Conservation (phyloP, 35 echinoderm and acorn worm species). For the Chiridota heheva region DNA sequence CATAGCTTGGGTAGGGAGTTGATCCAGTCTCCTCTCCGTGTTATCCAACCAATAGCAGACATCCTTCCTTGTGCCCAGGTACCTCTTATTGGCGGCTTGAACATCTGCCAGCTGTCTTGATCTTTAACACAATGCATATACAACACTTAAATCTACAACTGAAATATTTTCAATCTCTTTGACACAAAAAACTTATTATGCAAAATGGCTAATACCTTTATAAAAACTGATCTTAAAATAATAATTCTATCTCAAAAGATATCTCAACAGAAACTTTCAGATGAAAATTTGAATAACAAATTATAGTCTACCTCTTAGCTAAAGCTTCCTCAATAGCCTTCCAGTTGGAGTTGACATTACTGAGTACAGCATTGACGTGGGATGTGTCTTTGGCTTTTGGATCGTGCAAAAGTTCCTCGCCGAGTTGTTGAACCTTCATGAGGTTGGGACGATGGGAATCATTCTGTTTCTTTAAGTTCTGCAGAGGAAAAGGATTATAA, state of each 20-base stretch:
- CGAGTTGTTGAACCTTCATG: slow-evolving; percentile 77
- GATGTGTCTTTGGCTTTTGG: slow-evolving; percentile 91
- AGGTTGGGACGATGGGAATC: slow-evolving; percentile 61
- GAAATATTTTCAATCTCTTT: no score
- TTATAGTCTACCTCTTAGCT: slow-evolving; percentile 87
- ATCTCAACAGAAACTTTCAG: no score
- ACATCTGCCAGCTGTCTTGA: slow-evolving; percentile 74
- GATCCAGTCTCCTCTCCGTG: slow-evolving; percentile 67
- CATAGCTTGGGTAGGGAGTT: slow-evolving; percentile 63
- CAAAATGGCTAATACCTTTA: no score
- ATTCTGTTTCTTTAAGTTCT: slow-evolving; percentile 60
- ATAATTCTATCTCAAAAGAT: no score
- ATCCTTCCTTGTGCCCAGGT: slow-evolving; percentile 65
- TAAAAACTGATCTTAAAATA: no score
- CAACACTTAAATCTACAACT: background rate
- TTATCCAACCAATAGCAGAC: slow-evolving; percentile 85
- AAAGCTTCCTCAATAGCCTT: slow-evolving; percentile 84
- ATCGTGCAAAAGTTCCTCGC: slow-evolving; percentile 84
- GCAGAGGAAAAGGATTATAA: background rate
- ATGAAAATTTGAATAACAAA: no score
- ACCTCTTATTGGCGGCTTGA: slow-evolving; percentile 47
- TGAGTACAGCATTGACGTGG: slow-evolving; percentile 68
- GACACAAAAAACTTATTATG: no score
- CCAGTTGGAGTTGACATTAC: slow-evolving; percentile 93
- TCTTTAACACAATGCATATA: slow-evolving; percentile 3